Conservation (phyloP, 1,140 invertebrate species). For the Epicauta chinensis region DNA sequence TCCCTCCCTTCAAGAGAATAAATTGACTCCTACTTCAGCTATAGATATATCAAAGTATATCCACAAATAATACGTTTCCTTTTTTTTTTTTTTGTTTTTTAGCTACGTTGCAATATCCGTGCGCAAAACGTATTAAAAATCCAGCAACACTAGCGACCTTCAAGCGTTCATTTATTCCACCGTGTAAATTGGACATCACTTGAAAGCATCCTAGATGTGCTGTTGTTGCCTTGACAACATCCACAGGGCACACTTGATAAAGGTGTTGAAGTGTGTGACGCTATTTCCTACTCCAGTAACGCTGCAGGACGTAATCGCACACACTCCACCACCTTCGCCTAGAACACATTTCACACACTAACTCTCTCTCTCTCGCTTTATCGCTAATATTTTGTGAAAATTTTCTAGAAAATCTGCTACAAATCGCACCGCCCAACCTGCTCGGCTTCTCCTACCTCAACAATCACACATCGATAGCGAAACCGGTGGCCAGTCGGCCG, state of each 20-base stretch:
- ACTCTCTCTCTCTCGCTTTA: slow-evolving; percentile 17
- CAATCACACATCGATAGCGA: slow-evolving; percentile 44
- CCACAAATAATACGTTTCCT: too few relatives aligned
- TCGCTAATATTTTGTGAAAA: too few relatives aligned
- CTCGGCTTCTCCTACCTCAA: slow-evolving; percentile 39
- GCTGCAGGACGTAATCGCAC: slow-evolving; percentile 22
- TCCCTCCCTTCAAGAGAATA: slow-evolving; percentile 15
- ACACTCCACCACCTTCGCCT: slow-evolving; percentile 13
- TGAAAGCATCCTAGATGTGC: slow-evolving; percentile 3
- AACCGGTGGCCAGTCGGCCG: slow-evolving; percentile 49
- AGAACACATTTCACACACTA: background rate
- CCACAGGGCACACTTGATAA: slow-evolving; percentile 15
- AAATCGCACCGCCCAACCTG: slow-evolving; percentile 38
- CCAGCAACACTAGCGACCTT: too few relatives aligned
- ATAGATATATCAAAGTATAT: too few relatives aligned
- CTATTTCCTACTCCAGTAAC: slow-evolving; percentile 34
- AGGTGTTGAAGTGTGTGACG: slow-evolving; percentile 35
- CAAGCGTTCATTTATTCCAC: too few relatives aligned
- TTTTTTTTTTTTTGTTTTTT: too few relatives aligned
- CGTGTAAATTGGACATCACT: slow-evolving; percentile 13
- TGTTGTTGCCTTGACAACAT: slow-evolving; percentile 10
- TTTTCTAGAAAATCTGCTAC: slow-evolving; percentile 39
- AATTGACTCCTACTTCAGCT: slow-evolving; percentile 30
- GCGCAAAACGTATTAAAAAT: too few relatives aligned
- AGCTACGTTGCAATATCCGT: too few relatives aligned